Conservation (phyloP, 1,140 invertebrate genomes). For the Caenorhabditis elegans region WBcel235 BX284606.5:4117001-4117500, state of each 20-base stretch:
- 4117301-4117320: not conserved
- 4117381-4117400: not conserved
- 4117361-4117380: not conserved
- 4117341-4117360: not conserved
- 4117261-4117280: not conserved
- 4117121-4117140: not conserved
- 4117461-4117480: too few species aligned
- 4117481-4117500: too few species aligned
- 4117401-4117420: too few species aligned
- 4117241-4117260: slow-evolving; percentile 11
- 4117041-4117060: too few species aligned
- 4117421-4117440: too few species aligned
- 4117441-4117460: too few species aligned
- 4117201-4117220: slow-evolving; percentile 23
- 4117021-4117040: too few species aligned
- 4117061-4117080: too few species aligned
- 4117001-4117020: too few species aligned
- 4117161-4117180: not conserved
- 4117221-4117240: slow-evolving; percentile 31
- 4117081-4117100: not conserved
- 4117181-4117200: slow-evolving; percentile 21
- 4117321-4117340: not conserved
- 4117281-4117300: not conserved
- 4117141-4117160: not conserved
- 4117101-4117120: slow-evolving; percentile 6